These are phyloP conservation scores for Hemibagrus guttatus DNA, from an alignment of 2,797 vertebrate genomes.

Conservation along the genomic window DNA sequence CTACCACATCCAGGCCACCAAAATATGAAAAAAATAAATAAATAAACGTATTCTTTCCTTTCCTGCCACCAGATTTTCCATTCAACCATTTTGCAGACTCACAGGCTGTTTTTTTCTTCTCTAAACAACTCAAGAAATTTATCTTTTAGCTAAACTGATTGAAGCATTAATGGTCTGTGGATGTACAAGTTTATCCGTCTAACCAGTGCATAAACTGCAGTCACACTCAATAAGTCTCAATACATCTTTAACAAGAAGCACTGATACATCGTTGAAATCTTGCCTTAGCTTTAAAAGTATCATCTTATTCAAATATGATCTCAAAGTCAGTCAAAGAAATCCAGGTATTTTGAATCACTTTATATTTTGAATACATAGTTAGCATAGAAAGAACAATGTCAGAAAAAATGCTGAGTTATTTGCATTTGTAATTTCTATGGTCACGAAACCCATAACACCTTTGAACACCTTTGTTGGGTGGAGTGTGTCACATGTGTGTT, in stretches of 20 bases:
- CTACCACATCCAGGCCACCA: slow-evolving; percentile 63
- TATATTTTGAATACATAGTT: neutral
- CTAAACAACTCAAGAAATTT: slow-evolving; percentile 22
- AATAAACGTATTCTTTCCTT: slow-evolving; percentile 63
- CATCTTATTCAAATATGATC: slow-evolving; percentile 27
- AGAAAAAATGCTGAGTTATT: neutral
- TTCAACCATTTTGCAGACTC: slow-evolving; percentile 31
- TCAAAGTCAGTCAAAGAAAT: neutral
- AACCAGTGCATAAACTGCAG: slow-evolving; percentile 44
- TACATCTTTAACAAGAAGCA: slow-evolving; percentile 38
- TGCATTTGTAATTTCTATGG: neutral
- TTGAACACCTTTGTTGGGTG: neutral
- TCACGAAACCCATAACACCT: neutral
- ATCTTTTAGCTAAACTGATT: slow-evolving; percentile 40
- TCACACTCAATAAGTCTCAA: slow-evolving; percentile 41
- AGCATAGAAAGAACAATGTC: neutral
- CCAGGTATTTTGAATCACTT: slow-evolving; percentile 1
- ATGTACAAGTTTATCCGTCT: slow-evolving; percentile 35
- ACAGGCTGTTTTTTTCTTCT: slow-evolving; percentile 5
- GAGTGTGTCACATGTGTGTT: neutral
- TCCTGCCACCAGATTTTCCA: slow-evolving; percentile 66
- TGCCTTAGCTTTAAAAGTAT: neutral
- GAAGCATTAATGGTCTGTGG: slow-evolving; percentile 50
- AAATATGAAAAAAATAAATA: slow-evolving; percentile 57
- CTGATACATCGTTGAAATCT: slow-evolving; percentile 23